Evolutionary conservation across 2,113 vertebrate species (phyloP).

Genomic region (Cnemophilus loriae): DNA sequence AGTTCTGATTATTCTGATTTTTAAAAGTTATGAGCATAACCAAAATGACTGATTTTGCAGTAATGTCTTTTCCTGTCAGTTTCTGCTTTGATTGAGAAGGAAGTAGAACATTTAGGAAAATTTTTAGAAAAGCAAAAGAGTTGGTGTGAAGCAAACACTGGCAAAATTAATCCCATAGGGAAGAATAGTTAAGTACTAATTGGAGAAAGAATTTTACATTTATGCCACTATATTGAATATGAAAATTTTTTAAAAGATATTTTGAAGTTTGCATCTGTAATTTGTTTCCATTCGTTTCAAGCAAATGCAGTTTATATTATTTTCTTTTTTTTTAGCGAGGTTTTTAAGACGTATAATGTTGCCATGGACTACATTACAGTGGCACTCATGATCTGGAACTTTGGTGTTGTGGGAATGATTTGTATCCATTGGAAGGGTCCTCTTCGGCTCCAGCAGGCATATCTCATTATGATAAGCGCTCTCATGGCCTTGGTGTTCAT

Average conservation of each 20-base stretch:
- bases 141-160: not conserved
- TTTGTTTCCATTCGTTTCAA: slow-evolving; percentile 2
- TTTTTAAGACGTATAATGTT: slow-evolving; percentile 98
- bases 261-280: not conserved
- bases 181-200: not conserved
- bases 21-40: not conserved
- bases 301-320: not conserved
- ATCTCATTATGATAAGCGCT: slow-evolving; percentile 99
- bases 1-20: not conserved
- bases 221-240: not conserved
- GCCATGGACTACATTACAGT: slow-evolving; percentile 95
- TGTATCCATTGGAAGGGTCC: slow-evolving; percentile 99
- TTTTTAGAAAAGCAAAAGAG: not conserved
- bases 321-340: slow-evolving; percentile 76
- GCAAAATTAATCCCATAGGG: not conserved
- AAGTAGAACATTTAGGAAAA: not conserved
- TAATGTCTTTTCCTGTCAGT: not conserved
- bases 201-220: not conserved
- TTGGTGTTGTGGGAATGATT: slow-evolving; percentile 98
- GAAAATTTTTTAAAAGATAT: not conserved
- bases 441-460: slow-evolving; percentile 93
- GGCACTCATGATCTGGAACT: slow-evolving; percentile 93
- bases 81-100: not conserved
- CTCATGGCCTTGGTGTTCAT: slow-evolving; percentile 99
- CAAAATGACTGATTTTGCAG: not conserved